Conservation (phyloP, 1,140 invertebrate genomes). For the Eumeta japonica region DNA sequence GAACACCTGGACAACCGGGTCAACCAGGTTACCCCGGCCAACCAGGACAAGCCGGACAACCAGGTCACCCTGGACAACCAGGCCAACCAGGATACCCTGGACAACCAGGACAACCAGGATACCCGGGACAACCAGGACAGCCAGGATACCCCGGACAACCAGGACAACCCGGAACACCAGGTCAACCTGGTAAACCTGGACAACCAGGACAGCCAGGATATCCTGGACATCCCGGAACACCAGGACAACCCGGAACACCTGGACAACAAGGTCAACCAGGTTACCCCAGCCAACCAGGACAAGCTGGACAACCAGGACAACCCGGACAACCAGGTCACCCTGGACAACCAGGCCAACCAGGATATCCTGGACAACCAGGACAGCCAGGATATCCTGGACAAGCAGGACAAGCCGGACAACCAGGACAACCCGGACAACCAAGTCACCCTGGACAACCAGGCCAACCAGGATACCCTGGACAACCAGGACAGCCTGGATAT, state of each 20-base stretch:
- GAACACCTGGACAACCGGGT: slow-evolving; percentile 18
- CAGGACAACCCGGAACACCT: slow-evolving; percentile 10
- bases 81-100: no score
- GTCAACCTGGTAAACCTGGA: no score
- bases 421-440: no score
- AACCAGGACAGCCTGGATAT: slow-evolving; percentile 9
- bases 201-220: no score
- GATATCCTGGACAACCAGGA: slow-evolving; percentile 6
- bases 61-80: no score
- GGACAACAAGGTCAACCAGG: slow-evolving; percentile 6
- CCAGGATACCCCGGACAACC: no score
- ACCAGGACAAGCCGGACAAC: slow-evolving; percentile 11
- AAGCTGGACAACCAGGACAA: slow-evolving; percentile 2
- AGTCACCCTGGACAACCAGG: slow-evolving; percentile 2
- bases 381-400: slow-evolving; percentile 7
- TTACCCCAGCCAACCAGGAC: slow-evolving; percentile 4
- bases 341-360: slow-evolving; percentile 5
- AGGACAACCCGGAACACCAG: no score
- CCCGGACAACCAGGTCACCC: slow-evolving; percentile 5
- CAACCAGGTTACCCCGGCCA: slow-evolving; percentile 14
- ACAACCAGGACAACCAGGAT: no score
- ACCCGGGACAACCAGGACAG: no score
- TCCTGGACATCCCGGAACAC: slow-evolving; percentile 6
- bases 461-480: slow-evolving; percentile 5
- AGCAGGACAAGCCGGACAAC: slow-evolving; percentile 2